A percentile compares a stretch with the other conserved stretches of the same genome.
Conservation (phyloP, 2,113 vertebrate species). For the Sardina pilchardus region DNA sequence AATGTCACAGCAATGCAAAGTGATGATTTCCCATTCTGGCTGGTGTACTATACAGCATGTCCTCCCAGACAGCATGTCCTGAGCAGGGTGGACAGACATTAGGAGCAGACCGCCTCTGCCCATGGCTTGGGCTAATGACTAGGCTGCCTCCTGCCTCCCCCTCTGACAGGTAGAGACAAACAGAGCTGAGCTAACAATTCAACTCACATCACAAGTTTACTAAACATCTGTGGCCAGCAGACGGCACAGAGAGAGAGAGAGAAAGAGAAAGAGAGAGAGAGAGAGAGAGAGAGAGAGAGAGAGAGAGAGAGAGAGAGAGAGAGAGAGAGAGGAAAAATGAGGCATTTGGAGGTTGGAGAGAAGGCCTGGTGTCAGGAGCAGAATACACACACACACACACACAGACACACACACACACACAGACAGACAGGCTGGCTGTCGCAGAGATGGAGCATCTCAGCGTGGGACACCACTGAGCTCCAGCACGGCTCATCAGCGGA, state of each 20-base stretch:
- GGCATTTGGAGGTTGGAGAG: conserved; percentile 41
- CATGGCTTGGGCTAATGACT: background rate
- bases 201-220: background rate
- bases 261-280: background rate
- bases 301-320: background rate
- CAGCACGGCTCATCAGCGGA: conserved; percentile 67
- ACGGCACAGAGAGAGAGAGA: too few species aligned
- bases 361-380: background rate
- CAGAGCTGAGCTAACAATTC: background rate
- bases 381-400: background rate
- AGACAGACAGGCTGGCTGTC: conserved; percentile 64
- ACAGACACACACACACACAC: background rate
- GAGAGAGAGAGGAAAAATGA: background rate
- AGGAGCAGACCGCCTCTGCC: too few species aligned
- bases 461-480: conserved; percentile 75
- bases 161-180: background rate
- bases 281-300: background rate
- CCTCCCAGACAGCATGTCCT: too few species aligned
- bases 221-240: background rate
- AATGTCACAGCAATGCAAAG: too few species aligned
- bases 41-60: too few species aligned
- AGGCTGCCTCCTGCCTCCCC: background rate
- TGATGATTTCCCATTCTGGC: background rate
- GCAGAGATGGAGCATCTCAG: conserved; percentile 68
- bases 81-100: too few species aligned